Percentiles rank a stretch among this genome's conserved stretches.
phyloP scores from a whole-genome alignment of 1,140 invertebrate species.

The Vollenhovia emeryi region DNA sequence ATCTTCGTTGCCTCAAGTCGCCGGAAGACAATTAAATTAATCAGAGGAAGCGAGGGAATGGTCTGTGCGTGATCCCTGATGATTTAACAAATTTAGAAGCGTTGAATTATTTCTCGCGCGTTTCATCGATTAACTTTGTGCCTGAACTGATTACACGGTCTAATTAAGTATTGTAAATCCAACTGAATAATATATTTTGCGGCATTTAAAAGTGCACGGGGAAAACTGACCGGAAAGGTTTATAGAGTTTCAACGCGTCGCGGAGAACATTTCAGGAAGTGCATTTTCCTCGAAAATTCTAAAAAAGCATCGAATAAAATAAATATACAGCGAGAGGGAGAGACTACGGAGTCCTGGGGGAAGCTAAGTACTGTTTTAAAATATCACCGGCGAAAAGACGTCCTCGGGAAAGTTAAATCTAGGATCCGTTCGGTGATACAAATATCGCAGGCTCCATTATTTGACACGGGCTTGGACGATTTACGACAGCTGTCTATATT shows the following conservation, averaged over 20 bases:
- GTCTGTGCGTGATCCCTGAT: slow-evolving; percentile 1
- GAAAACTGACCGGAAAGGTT: too few relatives aligned
- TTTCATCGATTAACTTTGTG: slow-evolving; percentile 5
- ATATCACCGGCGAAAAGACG: not conserved
- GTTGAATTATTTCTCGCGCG: not conserved
- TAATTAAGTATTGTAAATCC: not conserved
- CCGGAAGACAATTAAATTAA: slow-evolving; percentile 41
- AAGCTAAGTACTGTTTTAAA: not conserved
- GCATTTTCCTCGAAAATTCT: not conserved
- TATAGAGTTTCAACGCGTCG: not conserved
- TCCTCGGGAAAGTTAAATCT: not conserved
- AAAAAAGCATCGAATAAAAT: not conserved
- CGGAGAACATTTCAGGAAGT: not conserved
- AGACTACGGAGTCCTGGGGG: not conserved
- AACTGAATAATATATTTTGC: not conserved
- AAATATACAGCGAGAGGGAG: not conserved
- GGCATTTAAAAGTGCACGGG: not conserved
- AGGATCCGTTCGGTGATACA: not conserved
- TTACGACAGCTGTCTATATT: not conserved
- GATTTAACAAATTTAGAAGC: slow-evolving; percentile 11
- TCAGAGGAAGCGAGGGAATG: not conserved
- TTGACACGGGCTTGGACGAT: not conserved
- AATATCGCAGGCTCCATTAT: slow-evolving; percentile 14
- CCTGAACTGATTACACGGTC: not conserved
- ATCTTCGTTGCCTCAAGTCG: slow-evolving; percentile 9